Evolutionary conservation across 2,797 vertebrate genomes (phyloP), one percentile per base, ranked within the genome.

Genomic region (Enoplosus armatus): DNA sequence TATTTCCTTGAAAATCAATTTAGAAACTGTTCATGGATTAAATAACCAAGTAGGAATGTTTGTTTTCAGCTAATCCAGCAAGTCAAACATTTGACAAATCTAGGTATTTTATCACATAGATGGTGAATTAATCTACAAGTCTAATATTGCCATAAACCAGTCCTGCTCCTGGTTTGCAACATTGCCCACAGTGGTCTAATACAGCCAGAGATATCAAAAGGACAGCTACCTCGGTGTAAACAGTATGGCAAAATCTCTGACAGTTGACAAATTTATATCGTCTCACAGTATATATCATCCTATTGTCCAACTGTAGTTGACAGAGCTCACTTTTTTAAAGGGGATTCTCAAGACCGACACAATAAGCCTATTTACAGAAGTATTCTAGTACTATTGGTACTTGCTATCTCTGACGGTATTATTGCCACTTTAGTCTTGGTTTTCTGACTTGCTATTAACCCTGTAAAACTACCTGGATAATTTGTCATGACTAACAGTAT

Each of bases 31-130:
- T 61, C 4, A 64, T 33, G 18, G 6, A 51, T 47, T 4, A 26
- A 55, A 51, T 27, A 71, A 54, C 10, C 10, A 51, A 18, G 20
- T 8, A 51, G 1, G 5, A 39, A 43, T 43, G 16, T 43, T 16
- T 43, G 41, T 53, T 67, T 72, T 65, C 11, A 70, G 4, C 2
- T 64, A 22, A 78, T 64, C 11, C 10, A 15, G 33, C 15, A 64
- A 56, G 58, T 50, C 3, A 48, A 50, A 41, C 35, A 65, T 2
- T 43, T 60, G 29, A 24, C 6, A 9, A 64, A 63, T 64, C 43
- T 11, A 55, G 16, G 24, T 53, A n/a, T 67, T 43, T 26, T 0
- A 15, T 12, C 27, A 51, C 27, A 62, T 12, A 43, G 4, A 29
- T 51, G 33, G 0, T 22, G 26, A 67, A 26, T 0, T 37, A 24